Percentiles rank a stretch among this genome's conserved stretches.
Conservation (phyloP, 1,140 invertebrate genomes). For the Procambarus virginalis region DNA sequence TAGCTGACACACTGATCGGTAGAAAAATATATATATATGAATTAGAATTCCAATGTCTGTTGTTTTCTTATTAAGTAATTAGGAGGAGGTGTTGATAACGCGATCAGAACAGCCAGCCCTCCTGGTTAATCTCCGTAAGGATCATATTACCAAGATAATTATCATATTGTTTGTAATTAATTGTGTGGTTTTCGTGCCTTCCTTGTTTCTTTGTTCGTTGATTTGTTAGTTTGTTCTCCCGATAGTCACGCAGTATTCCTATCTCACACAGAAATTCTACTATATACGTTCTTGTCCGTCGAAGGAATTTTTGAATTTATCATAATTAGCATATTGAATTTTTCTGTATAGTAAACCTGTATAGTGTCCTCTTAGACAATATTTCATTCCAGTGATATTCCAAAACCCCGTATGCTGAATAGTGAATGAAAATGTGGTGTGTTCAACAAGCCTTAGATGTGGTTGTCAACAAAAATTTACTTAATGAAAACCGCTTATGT, state of each 20-base stretch:
- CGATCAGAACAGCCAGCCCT: background rate
- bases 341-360: slow-evolving; percentile 35
- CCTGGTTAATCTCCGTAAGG: slow-evolving; percentile 7
- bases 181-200: slow-evolving; percentile 66
- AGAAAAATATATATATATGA: slow-evolving; percentile 44
- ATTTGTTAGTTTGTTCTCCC: slow-evolving; percentile 58
- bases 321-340: slow-evolving; percentile 14
- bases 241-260: slow-evolving; percentile 44
- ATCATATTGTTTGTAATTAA: slow-evolving; percentile 53
- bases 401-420: slow-evolving; percentile 41
- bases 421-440: slow-evolving; percentile 37
- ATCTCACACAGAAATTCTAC: slow-evolving; percentile 38
- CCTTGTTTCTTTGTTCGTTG: slow-evolving; percentile 65
- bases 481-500: slow-evolving; percentile 7
- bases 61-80: slow-evolving; percentile 21
- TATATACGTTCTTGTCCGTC: slow-evolving; percentile 12
- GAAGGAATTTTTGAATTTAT: slow-evolving; percentile 4
- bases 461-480: slow-evolving; percentile 6
- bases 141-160: slow-evolving; percentile 11
- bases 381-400: slow-evolving; percentile 66
- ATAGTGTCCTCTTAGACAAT: slow-evolving; percentile 51
- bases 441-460: slow-evolving; percentile 40
- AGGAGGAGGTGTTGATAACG: slow-evolving; percentile 22
- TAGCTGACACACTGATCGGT: slow-evolving; percentile 39
- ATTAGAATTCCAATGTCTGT: slow-evolving; percentile 44